Percentiles rank a stretch among this genome's conserved stretches.
phyloP scores from a whole-genome alignment of 2,888 invertebrate genomes.

The Tribolium freemani region DNA sequence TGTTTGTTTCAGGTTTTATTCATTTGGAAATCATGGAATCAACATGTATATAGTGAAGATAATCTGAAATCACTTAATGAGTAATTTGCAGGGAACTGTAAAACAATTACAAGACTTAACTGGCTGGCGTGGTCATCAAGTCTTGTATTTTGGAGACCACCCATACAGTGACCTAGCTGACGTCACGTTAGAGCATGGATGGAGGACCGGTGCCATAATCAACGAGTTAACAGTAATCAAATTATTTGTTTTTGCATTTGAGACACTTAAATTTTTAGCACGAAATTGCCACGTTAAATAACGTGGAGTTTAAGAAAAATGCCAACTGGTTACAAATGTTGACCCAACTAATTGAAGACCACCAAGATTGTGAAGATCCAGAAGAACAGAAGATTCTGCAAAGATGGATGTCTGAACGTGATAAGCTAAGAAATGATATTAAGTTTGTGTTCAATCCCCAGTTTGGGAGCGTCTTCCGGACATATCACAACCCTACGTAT shows the following conservation, averaged over 20 bases:
- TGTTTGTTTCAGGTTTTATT: too few relatives aligned
- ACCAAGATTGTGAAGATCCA: constrained; percentile 83
- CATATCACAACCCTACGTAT: constrained; percentile 97
- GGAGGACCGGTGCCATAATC: constrained; percentile 98
- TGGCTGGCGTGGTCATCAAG: constrained; percentile 92
- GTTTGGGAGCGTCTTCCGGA: constrained; percentile 97
- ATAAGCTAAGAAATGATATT: constrained; percentile 83
- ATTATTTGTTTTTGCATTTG: neutral
- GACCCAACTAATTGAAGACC: constrained; percentile 90
- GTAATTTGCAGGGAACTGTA: constrained; percentile 83
- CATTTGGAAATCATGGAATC: too few relatives aligned
- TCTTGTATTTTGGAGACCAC: constrained; percentile 98
- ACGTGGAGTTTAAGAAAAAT: constrained; percentile 84
- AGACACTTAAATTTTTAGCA: constrained; percentile 72
- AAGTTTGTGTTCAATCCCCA: constrained; percentile 95
- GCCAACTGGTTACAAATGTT: constrained; percentile 95
- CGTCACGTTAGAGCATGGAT: constrained; percentile 95
- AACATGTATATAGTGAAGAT: neutral
- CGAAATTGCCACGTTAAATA: constrained; percentile 92
- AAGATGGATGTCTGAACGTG: constrained; percentile 87
- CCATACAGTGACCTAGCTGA: constrained; percentile 97
- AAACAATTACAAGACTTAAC: constrained; percentile 92
- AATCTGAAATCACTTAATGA: neutral
- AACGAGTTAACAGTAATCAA: constrained; percentile 87
- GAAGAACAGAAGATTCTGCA: constrained; percentile 77